Base-by-base conservation (phyloP, 2,113 vertebrate species). In the Trachemys scripta region DNA sequence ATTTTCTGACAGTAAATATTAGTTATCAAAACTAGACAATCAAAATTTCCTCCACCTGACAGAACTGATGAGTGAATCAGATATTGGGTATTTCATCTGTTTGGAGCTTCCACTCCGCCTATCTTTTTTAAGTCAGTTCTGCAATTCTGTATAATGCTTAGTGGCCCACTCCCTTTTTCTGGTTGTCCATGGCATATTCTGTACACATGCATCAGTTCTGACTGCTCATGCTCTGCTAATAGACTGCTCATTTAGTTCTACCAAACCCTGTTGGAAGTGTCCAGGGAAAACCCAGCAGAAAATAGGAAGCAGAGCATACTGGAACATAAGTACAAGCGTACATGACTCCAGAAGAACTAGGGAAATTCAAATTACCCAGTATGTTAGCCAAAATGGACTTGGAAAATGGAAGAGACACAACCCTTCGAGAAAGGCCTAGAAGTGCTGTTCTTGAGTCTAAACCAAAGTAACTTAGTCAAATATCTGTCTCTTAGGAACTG, bases 1-100 rank as follows among this genome's bases (percentile, higher is more conserved):
- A 62, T 59, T 13, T 62, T 45, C 59, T 85, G 69, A 84, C 83
- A 94, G 86, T 87, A 96, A 96, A 91, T 94, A 86, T 88, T 90
- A 88, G 84, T 88, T 51, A 90, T 57, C 65, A 87, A 80, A 57
- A 35, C 17, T 57, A 90, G 38, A 80, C 38, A 93, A 90, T 27
- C 11, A 38, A 38, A 72, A 72, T 72, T 72, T 38, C 16, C 11
- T 72, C n/a, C 65, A 78, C 12, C 24, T 47, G 5, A 16, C 81
- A 65, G 95, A 90, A 88, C 80, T 79, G 8, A 6, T 72, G 84
- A 89, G 10, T 57, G 35, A 88, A 89, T 72, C 80, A 88, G 83
- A 9, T 86, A 62, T 80, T 3, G 5, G 84, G 90, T 54, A 54
- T 54, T 31, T 53, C 24, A 76, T 42, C 22, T 76, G 10, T 76